These are phyloP conservation scores for Phylloscopus trochilus DNA, from an alignment of 2,113 vertebrate genomes.

Conservation along the genomic window DNA sequence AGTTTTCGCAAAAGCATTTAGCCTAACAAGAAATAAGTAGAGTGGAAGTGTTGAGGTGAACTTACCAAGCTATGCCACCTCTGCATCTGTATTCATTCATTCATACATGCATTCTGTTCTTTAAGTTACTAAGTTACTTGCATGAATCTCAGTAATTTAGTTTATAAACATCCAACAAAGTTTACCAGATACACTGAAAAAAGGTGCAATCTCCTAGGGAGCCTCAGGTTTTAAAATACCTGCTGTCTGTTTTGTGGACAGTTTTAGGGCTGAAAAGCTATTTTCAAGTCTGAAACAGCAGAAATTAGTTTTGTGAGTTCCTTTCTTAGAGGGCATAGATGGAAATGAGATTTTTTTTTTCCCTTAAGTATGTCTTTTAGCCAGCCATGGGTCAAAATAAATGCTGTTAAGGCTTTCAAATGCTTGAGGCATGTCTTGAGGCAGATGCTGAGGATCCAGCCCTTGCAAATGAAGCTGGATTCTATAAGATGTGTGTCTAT, in stretches of 20 bases:
- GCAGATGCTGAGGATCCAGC: neutral
- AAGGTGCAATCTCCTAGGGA: neutral
- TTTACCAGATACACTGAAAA: neutral
- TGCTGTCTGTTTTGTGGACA: neutral
- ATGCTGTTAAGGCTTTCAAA: neutral
- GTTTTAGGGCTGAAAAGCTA: neutral
- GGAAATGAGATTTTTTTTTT: neutral
- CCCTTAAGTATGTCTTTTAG: neutral
- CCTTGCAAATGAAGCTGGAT: neutral
- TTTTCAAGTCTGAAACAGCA: neutral
- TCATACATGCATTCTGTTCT: neutral
- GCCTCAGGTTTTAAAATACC: neutral
- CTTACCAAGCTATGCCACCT: neutral
- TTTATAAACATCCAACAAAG: neutral
- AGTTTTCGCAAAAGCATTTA: neutral
- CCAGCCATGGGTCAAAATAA: neutral
- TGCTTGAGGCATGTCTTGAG: neutral
- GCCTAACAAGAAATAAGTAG: neutral
- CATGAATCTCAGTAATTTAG: neutral
- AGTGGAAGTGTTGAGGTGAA: neutral
- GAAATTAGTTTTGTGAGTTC: neutral
- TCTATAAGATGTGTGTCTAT: neutral
- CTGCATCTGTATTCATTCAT: neutral
- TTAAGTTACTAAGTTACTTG: neutral
- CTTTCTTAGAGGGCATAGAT: neutral